Percentiles rank a stretch among this genome's conserved stretches.
phyloP scores from a whole-genome alignment of 2,113 vertebrate genomes.

The Chloroceryle aenea region DNA sequence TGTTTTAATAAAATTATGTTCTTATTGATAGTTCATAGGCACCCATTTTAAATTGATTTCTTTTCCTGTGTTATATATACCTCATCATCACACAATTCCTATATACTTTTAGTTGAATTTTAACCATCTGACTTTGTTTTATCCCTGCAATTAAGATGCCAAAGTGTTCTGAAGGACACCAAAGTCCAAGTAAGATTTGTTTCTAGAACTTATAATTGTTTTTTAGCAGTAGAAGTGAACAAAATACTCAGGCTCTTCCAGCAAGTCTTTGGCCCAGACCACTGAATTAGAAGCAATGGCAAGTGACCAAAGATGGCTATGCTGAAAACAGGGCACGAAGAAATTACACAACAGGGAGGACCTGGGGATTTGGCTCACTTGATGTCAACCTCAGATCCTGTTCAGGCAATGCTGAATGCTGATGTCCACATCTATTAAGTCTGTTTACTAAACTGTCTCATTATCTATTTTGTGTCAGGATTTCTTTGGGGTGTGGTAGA shows the following conservation, averaged over 20 bases:
- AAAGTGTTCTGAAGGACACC: neutral
- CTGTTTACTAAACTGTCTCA: conserved; percentile 77
- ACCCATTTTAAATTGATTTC: neutral
- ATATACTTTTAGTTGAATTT: neutral
- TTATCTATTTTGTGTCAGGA: conserved; percentile 75
- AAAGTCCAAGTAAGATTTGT: neutral
- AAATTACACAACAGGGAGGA: conserved; percentile 22
- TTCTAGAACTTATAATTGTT: neutral
- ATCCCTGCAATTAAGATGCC: neutral
- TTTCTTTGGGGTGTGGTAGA: conserved; percentile 78
- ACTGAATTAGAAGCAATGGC: neutral
- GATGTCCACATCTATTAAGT: conserved; percentile 78
- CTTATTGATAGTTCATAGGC: neutral
- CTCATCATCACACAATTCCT: neutral
- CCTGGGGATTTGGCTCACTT: conserved; percentile 30
- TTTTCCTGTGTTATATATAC: neutral
- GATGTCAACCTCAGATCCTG: conserved; percentile 32
- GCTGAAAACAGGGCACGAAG: conserved; percentile 17
- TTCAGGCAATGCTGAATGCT: conserved; percentile 11
- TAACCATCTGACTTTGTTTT: neutral
- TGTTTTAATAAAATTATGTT: neutral
- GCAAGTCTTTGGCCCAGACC: neutral
- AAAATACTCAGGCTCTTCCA: neutral
- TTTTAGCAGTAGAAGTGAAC: neutral
- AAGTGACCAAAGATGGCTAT: neutral